A percentile compares a stretch with the other conserved stretches of the same genome.
phyloP scores from a whole-genome alignment of 2,113 vertebrate genomes.

The Spea bombifrons region DNA sequence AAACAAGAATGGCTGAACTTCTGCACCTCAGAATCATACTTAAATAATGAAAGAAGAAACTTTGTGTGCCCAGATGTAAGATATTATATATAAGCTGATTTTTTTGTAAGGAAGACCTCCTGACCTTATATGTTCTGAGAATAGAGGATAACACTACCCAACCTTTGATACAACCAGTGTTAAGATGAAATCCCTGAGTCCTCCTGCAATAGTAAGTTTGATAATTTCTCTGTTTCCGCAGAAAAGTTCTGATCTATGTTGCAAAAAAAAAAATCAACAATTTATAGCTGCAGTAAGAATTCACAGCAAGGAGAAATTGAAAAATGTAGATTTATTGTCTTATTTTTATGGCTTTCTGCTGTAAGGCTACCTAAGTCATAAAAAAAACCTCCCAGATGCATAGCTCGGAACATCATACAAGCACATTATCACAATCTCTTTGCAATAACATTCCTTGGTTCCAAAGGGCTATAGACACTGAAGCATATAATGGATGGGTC shows the following conservation, averaged over 20 bases:
- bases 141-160: conserved; percentile 11
- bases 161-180: conserved; percentile 24
- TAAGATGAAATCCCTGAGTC: conserved; percentile 36
- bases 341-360: conserved; percentile 50
- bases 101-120: conserved; percentile 1
- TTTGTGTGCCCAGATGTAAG: conserved; percentile 5
- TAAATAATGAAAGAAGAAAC: too few species aligned
- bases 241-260: conserved; percentile 41
- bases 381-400: conserved; percentile 44
- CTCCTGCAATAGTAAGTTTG: conserved; percentile 33
- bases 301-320: conserved; percentile 49
- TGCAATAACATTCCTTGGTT: conserved; percentile 9
- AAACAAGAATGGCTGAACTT: too few species aligned
- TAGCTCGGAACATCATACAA: conserved; percentile 49
- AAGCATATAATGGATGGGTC: conserved; percentile 47
- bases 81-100: conserved; percentile 5
- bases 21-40: too few species aligned
- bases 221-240: conserved; percentile 26
- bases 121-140: conserved; percentile 1
- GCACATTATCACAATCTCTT: conserved; percentile 45
- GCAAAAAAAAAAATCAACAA: conserved; percentile 40
- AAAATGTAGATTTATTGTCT: conserved; percentile 40
- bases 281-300: conserved; percentile 34
- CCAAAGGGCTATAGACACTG: conserved; percentile 27
- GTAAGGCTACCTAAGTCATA: conserved; percentile 46